These are phyloP conservation scores for Morelia viridis DNA, from an alignment of 2,797 vertebrate genomes.

Conservation along the genomic window DNA sequence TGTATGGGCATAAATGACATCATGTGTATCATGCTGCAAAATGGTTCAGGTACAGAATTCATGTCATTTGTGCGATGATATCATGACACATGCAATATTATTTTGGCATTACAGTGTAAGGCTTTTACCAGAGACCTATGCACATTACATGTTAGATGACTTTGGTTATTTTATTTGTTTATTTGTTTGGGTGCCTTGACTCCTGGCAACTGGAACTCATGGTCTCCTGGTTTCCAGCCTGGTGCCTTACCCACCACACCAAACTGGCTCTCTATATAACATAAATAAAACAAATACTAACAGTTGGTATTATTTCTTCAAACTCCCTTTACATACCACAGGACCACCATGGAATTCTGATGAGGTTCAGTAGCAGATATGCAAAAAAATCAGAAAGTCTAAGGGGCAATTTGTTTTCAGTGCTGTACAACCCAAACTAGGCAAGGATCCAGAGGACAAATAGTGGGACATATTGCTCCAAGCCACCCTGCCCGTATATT, in stretches of 20 bases:
- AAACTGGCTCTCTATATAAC: background rate
- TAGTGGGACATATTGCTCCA: background rate
- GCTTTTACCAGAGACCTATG: background rate
- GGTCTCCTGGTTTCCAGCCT: background rate
- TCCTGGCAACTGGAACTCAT: background rate
- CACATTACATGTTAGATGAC: background rate
- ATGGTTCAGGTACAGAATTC: no score
- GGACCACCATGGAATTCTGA: background rate
- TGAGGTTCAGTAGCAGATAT: background rate
- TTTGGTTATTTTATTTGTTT: background rate
- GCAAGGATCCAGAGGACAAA: background rate
- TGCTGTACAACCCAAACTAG: background rate
- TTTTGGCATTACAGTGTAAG: no score
- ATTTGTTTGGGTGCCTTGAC: background rate
- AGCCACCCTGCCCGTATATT: background rate
- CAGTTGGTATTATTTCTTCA: background rate
- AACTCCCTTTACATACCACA: background rate
- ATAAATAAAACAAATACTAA: background rate
- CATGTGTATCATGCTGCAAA: no score
- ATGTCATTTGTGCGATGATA: no score
- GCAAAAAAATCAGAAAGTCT: background rate
- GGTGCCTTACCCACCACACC: background rate
- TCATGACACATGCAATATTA: no score
- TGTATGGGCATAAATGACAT: no score
- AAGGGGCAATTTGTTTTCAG: background rate